Evolutionary conservation across 2,113 vertebrate genomes (phyloP), one percentile per base, ranked within the genome.

Genomic region (Verasper variegatus): DNA sequence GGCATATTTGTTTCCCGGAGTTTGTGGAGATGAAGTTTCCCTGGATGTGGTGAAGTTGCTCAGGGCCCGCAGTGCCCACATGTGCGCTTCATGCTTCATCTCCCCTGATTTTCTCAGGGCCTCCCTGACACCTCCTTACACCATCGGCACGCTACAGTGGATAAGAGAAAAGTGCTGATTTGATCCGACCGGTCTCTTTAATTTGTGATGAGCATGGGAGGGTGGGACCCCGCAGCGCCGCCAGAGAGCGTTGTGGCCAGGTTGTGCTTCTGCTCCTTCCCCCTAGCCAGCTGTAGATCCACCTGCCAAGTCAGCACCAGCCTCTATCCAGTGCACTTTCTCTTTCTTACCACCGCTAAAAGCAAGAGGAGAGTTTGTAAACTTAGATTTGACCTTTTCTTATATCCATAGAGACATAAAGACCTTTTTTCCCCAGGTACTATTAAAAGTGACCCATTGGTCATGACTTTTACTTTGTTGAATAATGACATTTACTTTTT

Each of bases 171-270:
- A 83, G 74, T 81, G 89, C 88, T 91, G 92, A 91, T 87, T 26
- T 76, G 42, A 62, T 76, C 71, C 20, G 62, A 88, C 82, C 77
- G 76, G 82, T 73, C 79, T 86, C 71, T 90, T 91, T 86, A 88
- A 89, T 91, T 91, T 87, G 75, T 88, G 83, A 89, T 85, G 86
- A 87, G 82, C 72, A 81, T 90, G 86, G 83, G 86, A 88, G 86
- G 78, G 75, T 18, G 45, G 61, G 75, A 83, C 71, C 82, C 80
- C 55, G 62, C 21, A 5, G 86, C 82, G 61, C 74, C 37, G 24
- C 21, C 45, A 8, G 69, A 82, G 80, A 78, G 85, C 78, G 77
- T 81, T 52, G 68, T 84, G 87, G 81, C 68, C 83, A 82, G 84
- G 78, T 85, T 81, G 84, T 35, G 26, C 78, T 76, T 60, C 84